A percentile compares a stretch with the other conserved stretches of the same genome.
These are phyloP conservation scores for Campylomormyrus tamandua DNA, from an alignment of 2,113 vertebrate species.

Conservation along the genomic window DNA sequence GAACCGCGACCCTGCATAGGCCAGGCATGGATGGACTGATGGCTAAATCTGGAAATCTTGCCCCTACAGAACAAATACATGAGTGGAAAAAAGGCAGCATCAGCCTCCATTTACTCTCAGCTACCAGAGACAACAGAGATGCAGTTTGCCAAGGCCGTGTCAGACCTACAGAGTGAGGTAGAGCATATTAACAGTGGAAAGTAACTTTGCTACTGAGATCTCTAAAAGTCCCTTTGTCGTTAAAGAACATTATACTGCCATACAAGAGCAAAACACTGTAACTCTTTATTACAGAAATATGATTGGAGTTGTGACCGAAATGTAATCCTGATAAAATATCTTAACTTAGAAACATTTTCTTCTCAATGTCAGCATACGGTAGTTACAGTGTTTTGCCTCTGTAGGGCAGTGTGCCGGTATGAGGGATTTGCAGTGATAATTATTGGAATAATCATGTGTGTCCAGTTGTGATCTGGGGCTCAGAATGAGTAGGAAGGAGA, in stretches of 20 bases:
- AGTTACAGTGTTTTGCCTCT: not conserved
- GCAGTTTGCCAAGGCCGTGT: not conserved
- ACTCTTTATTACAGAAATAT: not conserved
- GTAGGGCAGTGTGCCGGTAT: not conserved
- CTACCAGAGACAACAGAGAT: not conserved
- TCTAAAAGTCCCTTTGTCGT: not conserved
- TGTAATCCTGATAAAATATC: not conserved
- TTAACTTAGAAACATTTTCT: not conserved
- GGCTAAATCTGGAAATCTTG: not conserved
- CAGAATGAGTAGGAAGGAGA: not conserved
- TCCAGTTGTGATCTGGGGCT: not conserved
- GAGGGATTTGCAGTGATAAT: not conserved
- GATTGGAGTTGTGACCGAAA: not conserved
- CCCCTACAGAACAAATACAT: not conserved
- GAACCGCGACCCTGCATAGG: not conserved
- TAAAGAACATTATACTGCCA: not conserved
- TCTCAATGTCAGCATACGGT: not conserved
- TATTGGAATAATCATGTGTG: not conserved
- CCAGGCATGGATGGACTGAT: not conserved
- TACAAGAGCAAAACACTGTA: not conserved
- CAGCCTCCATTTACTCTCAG: not conserved
- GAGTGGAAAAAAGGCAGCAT: not conserved
- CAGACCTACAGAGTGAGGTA: conserved; percentile 47
- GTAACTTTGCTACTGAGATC: not conserved
- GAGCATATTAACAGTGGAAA: not conserved